phyloP scores from a whole-genome alignment of 1,140 invertebrate genomes.

The Phortica variegata region DNA sequence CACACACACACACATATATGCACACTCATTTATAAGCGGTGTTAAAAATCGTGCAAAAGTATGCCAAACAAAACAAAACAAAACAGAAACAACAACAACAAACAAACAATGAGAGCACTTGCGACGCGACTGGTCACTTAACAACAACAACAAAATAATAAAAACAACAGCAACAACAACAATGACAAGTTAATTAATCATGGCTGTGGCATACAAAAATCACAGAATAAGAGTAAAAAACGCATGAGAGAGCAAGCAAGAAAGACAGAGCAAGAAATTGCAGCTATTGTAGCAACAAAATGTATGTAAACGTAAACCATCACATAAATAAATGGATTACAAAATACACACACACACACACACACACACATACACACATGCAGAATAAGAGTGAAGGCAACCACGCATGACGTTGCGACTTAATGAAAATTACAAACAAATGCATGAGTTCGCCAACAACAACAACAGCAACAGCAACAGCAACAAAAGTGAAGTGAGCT shows the following conservation, averaged over 20 bases:
- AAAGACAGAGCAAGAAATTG: slow-evolving; percentile 3
- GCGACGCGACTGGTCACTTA: no score
- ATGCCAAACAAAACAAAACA: no score
- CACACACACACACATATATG: no score
- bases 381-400: neutral
- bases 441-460: slow-evolving; percentile 19
- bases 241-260: slow-evolving; percentile 1
- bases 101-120: no score
- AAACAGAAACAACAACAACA: no score
- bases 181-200: slow-evolving; percentile 38
- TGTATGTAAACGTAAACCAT: slow-evolving; percentile 7
- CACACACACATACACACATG: neutral
- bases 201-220: slow-evolving; percentile 35
- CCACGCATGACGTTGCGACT: slow-evolving; percentile 19
- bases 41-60: no score
- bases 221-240: slow-evolving; percentile 32
- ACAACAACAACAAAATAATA: no score
- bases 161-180: no score
- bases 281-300: no score
- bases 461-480: slow-evolving; percentile 1
- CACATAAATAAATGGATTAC: slow-evolving; percentile 26
- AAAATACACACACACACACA: slow-evolving; percentile 4
- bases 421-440: slow-evolving; percentile 28
- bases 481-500: neutral
- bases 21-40: no score